Evolutionary conservation across 2,113 vertebrate genomes (phyloP).

Genomic region (Lipotes vexillifer): DNA sequence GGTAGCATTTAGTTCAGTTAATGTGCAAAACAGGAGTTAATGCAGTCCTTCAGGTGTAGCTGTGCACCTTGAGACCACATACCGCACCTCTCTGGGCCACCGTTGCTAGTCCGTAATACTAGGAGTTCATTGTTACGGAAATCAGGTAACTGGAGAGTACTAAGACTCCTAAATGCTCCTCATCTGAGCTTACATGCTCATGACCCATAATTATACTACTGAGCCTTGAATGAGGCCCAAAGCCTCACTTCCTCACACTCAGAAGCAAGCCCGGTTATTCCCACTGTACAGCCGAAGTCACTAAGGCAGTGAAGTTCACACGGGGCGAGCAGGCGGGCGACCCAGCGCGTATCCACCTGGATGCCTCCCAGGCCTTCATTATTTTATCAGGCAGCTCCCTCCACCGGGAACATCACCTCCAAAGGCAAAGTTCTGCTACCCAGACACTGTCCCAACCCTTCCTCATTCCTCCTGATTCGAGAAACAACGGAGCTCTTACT

Average conservation of each 20-base stretch:
- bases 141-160: background rate
- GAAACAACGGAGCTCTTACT: background rate
- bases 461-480: background rate
- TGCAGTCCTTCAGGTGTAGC: slow-evolving; percentile 2
- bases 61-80: background rate
- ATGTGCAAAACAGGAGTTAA: slow-evolving; percentile 64
- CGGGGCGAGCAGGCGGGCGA: background rate
- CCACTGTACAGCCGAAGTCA: background rate
- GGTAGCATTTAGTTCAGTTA: slow-evolving; percentile 59
- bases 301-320: background rate
- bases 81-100: background rate
- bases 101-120: too few species aligned
- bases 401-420: background rate
- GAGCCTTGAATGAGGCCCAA: background rate
- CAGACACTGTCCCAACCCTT: too few species aligned
- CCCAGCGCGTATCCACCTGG: fast-evolving
- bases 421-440: background rate
- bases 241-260: background rate
- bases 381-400: background rate
- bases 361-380: background rate
- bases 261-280: background rate
- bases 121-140: background rate
- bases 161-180: background rate
- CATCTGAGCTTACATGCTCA: too few species aligned
- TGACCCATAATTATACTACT: background rate